Evolutionary conservation across 1,140 invertebrate species (phyloP).

Genomic region (Drosophila serrata): DNA sequence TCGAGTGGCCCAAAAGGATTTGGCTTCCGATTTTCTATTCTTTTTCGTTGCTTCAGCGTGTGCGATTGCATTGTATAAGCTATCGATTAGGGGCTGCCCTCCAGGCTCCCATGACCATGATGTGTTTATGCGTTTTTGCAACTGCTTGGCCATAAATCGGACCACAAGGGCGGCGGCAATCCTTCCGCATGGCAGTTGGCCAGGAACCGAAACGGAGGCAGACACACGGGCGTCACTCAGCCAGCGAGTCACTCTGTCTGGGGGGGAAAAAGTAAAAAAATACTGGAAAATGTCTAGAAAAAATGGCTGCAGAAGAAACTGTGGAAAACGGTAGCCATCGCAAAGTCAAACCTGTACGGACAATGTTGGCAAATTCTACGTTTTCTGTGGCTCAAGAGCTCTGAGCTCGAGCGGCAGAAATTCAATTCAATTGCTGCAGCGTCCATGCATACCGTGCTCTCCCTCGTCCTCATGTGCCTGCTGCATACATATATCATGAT

Average conservation of each 20-base stretch:
- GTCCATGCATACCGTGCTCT: conserved; percentile 35
- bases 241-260: conserved; percentile 24
- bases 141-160: conserved; percentile 67
- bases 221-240: conserved; percentile 52
- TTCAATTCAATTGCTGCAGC: conserved; percentile 80
- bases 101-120: conserved; percentile 38
- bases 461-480: conserved; percentile 13
- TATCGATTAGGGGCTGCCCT: conserved; percentile 36
- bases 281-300: conserved; percentile 6
- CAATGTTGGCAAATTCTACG: conserved; percentile 36
- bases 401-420: conserved; percentile 60
- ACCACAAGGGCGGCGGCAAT: background rate
- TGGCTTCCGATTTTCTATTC: conserved; percentile 2
- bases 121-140: conserved; percentile 67
- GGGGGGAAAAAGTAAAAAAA: conserved; percentile 5
- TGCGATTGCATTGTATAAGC: conserved; percentile 34
- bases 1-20: conserved; percentile 31
- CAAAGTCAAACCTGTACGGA: conserved; percentile 54
- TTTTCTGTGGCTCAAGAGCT: conserved; percentile 64
- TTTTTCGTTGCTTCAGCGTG: background rate
- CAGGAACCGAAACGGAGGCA: conserved; percentile 34
- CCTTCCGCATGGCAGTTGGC: conserved; percentile 52
- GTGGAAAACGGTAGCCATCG: conserved; percentile 28
- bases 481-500: conserved; percentile 55
- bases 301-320: background rate